Conservation (phyloP, 2,888 invertebrate species). For the Hypena proboscidalis region DNA sequence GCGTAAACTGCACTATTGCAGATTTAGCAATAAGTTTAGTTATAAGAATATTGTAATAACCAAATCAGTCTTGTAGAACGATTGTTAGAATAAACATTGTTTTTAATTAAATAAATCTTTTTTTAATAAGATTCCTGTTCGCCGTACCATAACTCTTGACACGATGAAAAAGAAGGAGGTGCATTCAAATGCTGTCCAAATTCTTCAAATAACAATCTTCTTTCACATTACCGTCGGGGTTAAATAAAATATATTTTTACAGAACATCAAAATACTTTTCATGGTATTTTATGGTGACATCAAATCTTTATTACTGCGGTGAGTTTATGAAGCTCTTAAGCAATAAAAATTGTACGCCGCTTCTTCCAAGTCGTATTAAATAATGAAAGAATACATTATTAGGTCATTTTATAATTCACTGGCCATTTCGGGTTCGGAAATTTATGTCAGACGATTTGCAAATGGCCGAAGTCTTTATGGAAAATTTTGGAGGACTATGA, state of each 20-base stretch:
- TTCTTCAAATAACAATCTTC: too few species aligned
- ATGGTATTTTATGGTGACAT: conserved; percentile 47
- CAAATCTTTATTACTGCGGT: conserved; percentile 48
- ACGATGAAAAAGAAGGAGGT: too few species aligned
- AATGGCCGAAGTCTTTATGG: conserved; percentile 1
- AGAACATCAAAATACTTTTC: conserved; percentile 45
- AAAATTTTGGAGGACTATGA: background rate
- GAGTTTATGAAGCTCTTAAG: conserved; percentile 43
- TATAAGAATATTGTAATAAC: too few species aligned
- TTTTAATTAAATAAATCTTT: too few species aligned
- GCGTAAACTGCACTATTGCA: too few species aligned
- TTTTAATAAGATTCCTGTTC: too few species aligned
- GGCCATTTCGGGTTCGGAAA: conserved; percentile 13
- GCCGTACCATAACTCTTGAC: too few species aligned
- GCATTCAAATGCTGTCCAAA: too few species aligned
- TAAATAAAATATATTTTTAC: conserved; percentile 47
- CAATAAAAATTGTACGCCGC: conserved; percentile 26
- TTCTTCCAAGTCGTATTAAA: conserved; percentile 31
- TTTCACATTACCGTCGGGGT: too few species aligned
- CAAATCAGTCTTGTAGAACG: too few species aligned
- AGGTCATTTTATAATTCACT: conserved; percentile 15
- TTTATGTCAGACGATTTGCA: conserved; percentile 19
- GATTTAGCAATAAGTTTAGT: too few species aligned
- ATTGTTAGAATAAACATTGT: too few species aligned
- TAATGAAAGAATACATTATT: conserved; percentile 41